Evolutionary conservation across 1,140 invertebrate genomes (phyloP), one percentile per base, ranked within the genome.

Genomic region (Trachymyrmex cornetzi): DNA sequence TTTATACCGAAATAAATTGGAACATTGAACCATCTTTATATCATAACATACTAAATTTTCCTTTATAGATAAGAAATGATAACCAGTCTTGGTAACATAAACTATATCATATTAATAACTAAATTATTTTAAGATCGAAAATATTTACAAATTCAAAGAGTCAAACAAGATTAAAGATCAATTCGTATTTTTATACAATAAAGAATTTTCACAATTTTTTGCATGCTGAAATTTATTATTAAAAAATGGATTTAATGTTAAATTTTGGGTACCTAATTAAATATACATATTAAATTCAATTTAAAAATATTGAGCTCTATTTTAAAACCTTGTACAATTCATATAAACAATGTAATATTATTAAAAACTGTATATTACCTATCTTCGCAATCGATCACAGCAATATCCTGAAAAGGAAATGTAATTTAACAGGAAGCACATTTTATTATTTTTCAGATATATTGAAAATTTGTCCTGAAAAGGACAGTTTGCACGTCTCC

Each of bases 1-100:
- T 77, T 79, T 85, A 48, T 30, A 86, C 38, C 50, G 44, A 69
- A 80, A 81, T 81, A 86, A 86, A 86, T 22, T 59, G 9, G 16
- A 84, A 84, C 24, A 34, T 48, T 75, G 24, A 61, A 59, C 66
- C 11, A 22, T 57, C 7, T 48, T 22, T 24, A 67, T 7, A 16
- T 66, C 44, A 66, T 1, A 30, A 16, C 5, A 16, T 44, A 24
- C n/a, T 9, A 34, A 27, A 11, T 44, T 82, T 48, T 82, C 19
- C 16, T 53, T 24, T 14, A 48, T 5, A 57, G 30, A 48, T 57
- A 82, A 71, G 30, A 12, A 30, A 72, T 24, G 6, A 59, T n/a
- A 53, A n/a, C 64, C 16, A 44, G 48, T 72, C 34, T 72, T 59
- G 22, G 9, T 16, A 82, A 48, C 1, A 44, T 44, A 44, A 38